phyloP scores from a whole-genome alignment of 2,113 vertebrate species.

The Albula glossodonta region DNA sequence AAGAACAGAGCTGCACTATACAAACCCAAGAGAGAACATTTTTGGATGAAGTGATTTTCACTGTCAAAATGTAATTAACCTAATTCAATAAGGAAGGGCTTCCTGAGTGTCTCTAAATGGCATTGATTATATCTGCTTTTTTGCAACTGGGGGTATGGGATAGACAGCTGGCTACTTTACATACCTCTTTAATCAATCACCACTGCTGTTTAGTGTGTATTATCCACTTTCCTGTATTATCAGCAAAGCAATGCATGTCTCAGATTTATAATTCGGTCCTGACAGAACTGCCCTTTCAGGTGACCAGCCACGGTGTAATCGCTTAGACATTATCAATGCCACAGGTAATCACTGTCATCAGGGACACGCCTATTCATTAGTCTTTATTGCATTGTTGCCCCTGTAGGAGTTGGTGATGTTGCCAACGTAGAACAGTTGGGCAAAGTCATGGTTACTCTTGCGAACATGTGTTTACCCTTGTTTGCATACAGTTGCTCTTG shows the following conservation, averaged over 20 bases:
- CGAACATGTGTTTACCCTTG: too few relatives aligned
- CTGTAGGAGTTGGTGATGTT: too few relatives aligned
- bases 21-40: too few relatives aligned
- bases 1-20: too few relatives aligned
- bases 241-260: background rate
- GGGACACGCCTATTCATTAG: background rate
- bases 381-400: too few relatives aligned
- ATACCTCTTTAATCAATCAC: background rate
- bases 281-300: background rate
- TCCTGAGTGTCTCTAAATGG: background rate
- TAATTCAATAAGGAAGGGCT: background rate
- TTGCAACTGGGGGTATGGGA: background rate
- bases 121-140: background rate
- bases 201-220: background rate
- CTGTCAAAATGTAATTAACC: background rate
- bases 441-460: too few relatives aligned
- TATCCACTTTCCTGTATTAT: background rate
- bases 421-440: too few relatives aligned
- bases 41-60: too few relatives aligned
- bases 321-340: background rate
- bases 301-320: background rate
- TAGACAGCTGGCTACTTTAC: background rate
- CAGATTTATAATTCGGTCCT: background rate
- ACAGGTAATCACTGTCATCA: background rate
- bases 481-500: too few relatives aligned